phyloP scores from a whole-genome alignment of 2,888 invertebrate species.

The Ichneumon xanthorius region DNA sequence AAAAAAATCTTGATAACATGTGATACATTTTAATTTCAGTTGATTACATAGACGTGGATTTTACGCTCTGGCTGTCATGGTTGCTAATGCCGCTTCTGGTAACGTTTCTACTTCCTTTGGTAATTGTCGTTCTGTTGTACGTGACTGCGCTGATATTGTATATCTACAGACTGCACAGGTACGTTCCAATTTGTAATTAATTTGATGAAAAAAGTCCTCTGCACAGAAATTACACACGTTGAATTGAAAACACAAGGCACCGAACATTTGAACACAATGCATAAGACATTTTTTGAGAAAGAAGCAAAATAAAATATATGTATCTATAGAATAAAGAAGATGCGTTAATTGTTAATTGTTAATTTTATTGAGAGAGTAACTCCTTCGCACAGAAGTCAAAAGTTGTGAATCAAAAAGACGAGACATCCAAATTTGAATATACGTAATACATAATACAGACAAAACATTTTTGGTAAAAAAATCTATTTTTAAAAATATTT shows the following conservation, averaged over 20 bases:
- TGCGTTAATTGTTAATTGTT: too few species aligned
- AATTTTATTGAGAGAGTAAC: too few species aligned
- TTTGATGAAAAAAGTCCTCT: neutral
- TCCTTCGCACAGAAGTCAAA: neutral
- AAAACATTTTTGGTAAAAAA: too few species aligned
- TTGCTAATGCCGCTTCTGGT: constrained; percentile 93
- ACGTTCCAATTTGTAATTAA: constrained; percentile 77
- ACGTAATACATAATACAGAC: neutral
- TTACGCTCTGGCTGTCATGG: constrained; percentile 94
- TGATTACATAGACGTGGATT: constrained; percentile 93
- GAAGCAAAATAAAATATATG: too few species aligned
- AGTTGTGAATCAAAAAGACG: neutral
- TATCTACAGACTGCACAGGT: constrained; percentile 95
- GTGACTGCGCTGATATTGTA: constrained; percentile 93
- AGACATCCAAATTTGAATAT: neutral
- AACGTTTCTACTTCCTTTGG: constrained; percentile 93
- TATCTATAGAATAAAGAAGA: too few species aligned
- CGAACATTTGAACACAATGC: too few species aligned
- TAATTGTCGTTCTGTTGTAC: constrained; percentile 93
- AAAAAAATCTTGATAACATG: neutral
- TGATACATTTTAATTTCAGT: constrained; percentile 86
- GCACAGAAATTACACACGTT: too few species aligned
- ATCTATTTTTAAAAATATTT: too few species aligned
- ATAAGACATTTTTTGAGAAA: too few species aligned
- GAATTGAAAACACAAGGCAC: too few species aligned